A percentile compares a stretch with the other conserved stretches of the same genome.
Conservation (phyloP, 2,888 invertebrate genomes). For the Pycnomerus fuliginosus region DNA sequence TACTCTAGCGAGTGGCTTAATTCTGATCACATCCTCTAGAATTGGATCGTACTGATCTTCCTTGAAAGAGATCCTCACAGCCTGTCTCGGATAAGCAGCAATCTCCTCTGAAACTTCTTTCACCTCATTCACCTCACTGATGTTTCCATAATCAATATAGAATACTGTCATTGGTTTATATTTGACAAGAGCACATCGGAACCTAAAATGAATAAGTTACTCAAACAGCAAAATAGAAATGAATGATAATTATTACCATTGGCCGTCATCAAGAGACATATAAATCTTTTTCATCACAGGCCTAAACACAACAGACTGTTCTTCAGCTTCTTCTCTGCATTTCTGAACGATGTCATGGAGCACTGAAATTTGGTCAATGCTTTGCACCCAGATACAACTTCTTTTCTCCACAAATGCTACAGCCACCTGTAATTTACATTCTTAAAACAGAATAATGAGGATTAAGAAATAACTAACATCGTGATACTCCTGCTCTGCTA, state of each 20-base stretch:
- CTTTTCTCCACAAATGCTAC: slow-evolving; percentile 13
- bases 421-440: slow-evolving; percentile 6
- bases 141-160: slow-evolving; percentile 43
- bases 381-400: slow-evolving; percentile 11
- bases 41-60: too few relatives aligned
- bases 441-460: background rate
- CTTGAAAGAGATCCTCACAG: slow-evolving; percentile 25
- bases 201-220: slow-evolving; percentile 32
- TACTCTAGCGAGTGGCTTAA: too few relatives aligned
- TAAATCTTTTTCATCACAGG: slow-evolving; percentile 5
- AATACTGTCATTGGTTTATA: slow-evolving; percentile 32
- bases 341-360: slow-evolving; percentile 3
- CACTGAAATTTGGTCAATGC: background rate
- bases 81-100: slow-evolving; percentile 30
- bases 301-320: background rate
- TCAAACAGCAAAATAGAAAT: background rate
- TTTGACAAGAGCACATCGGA: slow-evolving; percentile 31
- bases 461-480: background rate
- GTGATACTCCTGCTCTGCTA: background rate
- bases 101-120: slow-evolving; percentile 29
- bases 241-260: slow-evolving; percentile 4
- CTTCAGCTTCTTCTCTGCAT: slow-evolving; percentile 2
- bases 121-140: slow-evolving; percentile 23
- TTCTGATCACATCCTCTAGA: too few relatives aligned
- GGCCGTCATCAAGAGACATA: slow-evolving; percentile 7